Conservation (phyloP, 2,888 invertebrate species). For the Cheilosia vernalis region DNA sequence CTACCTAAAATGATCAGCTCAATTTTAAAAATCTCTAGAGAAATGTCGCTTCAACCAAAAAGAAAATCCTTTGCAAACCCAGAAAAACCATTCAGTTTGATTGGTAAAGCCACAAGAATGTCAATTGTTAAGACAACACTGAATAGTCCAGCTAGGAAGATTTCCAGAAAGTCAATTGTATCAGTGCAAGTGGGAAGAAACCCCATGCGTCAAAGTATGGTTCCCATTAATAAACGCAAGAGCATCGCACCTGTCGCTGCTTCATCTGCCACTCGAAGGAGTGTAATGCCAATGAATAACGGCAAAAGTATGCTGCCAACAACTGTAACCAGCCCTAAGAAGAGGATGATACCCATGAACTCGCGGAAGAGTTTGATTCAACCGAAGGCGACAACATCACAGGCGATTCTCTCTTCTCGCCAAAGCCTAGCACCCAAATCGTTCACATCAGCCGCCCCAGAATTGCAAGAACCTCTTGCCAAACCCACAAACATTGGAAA, state of each 20-base stretch:
- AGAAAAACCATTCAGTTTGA: conserved; percentile 75
- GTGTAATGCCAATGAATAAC: conserved; percentile 28
- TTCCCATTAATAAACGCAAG: conserved; percentile 19
- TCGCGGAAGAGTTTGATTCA: conserved; percentile 29
- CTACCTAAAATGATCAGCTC: conserved; percentile 78
- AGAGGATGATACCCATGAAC: neutral
- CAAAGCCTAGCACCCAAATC: conserved; percentile 48
- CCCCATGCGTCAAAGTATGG: neutral
- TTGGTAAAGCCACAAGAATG: conserved; percentile 78
- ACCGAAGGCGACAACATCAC: neutral
- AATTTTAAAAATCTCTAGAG: conserved; percentile 78
- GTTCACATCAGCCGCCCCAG: neutral
- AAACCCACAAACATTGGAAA: conserved; percentile 14
- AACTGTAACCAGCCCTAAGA: conserved; percentile 24
- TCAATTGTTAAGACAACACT: conserved; percentile 81
- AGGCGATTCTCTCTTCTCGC: conserved; percentile 13
- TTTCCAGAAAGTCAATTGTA: conserved; percentile 66
- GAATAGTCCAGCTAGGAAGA: conserved; percentile 81
- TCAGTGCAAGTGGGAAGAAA: neutral
- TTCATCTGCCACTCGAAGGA: conserved; percentile 16
- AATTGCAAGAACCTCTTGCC: neutral
- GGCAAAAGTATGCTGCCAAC: conserved; percentile 62
- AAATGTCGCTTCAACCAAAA: conserved; percentile 2
- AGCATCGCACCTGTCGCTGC: neutral
- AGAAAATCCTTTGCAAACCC: conserved; percentile 37